Evolutionary conservation across 2,888 invertebrate genomes (phyloP), one percentile per base, ranked within the genome.

Genomic region (Choreutis nemorana): DNA sequence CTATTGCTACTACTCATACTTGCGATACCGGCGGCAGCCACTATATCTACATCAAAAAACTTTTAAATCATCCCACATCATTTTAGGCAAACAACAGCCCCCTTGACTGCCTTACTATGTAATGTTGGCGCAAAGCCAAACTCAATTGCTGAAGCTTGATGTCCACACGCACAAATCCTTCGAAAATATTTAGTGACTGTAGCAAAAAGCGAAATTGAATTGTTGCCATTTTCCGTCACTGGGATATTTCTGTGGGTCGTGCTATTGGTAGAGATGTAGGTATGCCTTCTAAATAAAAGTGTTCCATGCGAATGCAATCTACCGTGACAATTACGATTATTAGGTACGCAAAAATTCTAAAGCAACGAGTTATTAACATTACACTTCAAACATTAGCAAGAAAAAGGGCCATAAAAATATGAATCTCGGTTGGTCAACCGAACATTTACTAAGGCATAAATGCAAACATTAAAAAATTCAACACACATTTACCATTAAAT

Each of bases 181-280:
- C 10, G 9, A 14, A 51, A 46, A 56, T 56, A 68, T 53, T 20
- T n/a, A n/a, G 10, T 48, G 55, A 62, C 57, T 55, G 45, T 61
- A 73, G 72, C 73, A 63, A 73, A 68, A 75, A 73, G 73, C 75
- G 75, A 75, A 77, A 77, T 75, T 75, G 75, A 77, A 77, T 75
- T 77, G 75, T 75, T 71, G 64, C 63, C 65, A 59, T 60, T 58
- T 61, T 70, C 70, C 66, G 65, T 71, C 68, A 51, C 50, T 56
- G 58, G 67, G 71, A 71, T 57, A 62, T 63, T 66, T 53, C 45
- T 55, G 61, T 58, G 50, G 46, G 51, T 62, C 71, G 73, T 75
- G 73, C 73, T 70, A n/a, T n/a, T n/a, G n/a, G n/a, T n/a, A n/a
- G n/a, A n/a, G n/a, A n/a, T n/a, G n/a, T n/a, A n/a, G n/a, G n/a